phyloP scores from a whole-genome alignment of 2,888 invertebrate species.

The Sinohyriopsis cumingii region DNA sequence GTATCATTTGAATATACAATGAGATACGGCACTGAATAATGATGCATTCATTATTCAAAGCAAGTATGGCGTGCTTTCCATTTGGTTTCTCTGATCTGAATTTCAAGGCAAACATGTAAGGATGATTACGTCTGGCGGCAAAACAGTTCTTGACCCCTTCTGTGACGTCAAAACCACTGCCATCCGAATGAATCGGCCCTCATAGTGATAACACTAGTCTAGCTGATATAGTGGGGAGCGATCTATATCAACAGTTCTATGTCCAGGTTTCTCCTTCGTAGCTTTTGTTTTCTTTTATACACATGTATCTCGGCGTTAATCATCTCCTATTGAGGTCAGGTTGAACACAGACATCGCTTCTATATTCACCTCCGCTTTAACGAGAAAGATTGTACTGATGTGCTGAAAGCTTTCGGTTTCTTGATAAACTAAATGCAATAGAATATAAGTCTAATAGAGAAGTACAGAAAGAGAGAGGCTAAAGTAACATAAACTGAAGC shows the following conservation, averaged over 20 bases:
- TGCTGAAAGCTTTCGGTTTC: neutral
- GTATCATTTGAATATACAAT: slow-evolving; percentile 71
- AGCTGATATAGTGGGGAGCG: slow-evolving; percentile 51
- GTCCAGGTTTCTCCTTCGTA: slow-evolving; percentile 31
- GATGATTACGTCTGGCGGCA: slow-evolving; percentile 38
- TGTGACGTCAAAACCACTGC: slow-evolving; percentile 68
- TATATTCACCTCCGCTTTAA: slow-evolving; percentile 68
- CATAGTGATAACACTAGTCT: slow-evolving; percentile 49
- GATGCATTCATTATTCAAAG: slow-evolving; percentile 60
- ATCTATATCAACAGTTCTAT: slow-evolving; percentile 56
- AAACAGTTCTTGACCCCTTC: slow-evolving; percentile 59
- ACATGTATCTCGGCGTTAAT: slow-evolving; percentile 71
- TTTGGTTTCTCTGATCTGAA: slow-evolving; percentile 53
- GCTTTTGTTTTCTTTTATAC: slow-evolving; percentile 55
- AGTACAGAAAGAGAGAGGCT: neutral
- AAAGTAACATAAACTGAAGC: no score
- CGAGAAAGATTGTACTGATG: slow-evolving; percentile 5
- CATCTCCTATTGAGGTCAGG: slow-evolving; percentile 67
- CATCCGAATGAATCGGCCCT: slow-evolving; percentile 59
- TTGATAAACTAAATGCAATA: neutral
- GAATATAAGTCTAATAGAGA: slow-evolving; percentile 2
- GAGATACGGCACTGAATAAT: slow-evolving; percentile 68
- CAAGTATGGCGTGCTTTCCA: slow-evolving; percentile 45
- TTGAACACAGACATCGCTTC: slow-evolving; percentile 71
- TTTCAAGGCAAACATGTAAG: slow-evolving; percentile 62